Conservation (phyloP, 2,888 invertebrate genomes). For the Drosophila anomelani region DNA sequence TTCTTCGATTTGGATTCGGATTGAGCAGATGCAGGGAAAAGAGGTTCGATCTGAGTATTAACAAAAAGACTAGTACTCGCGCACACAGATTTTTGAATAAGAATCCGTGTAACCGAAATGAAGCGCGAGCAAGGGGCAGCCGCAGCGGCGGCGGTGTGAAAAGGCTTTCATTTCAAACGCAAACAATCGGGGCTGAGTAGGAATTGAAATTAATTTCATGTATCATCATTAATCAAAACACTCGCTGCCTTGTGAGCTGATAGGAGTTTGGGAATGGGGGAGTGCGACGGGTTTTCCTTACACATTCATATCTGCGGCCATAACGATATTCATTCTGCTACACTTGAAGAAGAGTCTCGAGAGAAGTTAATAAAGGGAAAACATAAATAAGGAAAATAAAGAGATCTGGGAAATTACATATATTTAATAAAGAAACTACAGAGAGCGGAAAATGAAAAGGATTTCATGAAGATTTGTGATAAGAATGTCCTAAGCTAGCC, state of each 20-base stretch:
- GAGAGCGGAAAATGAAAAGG: neutral
- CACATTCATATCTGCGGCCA: conserved; percentile 44
- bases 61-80: conserved; percentile 67
- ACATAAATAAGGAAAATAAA: neutral
- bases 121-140: conserved; percentile 22
- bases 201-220: conserved; percentile 84
- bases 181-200: conserved; percentile 77
- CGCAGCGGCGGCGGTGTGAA: conserved; percentile 65
- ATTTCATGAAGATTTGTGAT: neutral
- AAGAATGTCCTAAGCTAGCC: neutral
- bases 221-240: conserved; percentile 84
- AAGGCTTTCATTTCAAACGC: conserved; percentile 79
- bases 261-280: conserved; percentile 35
- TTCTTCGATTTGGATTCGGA: conserved; percentile 46
- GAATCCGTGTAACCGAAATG: conserved; percentile 28
- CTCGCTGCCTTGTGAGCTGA: conserved; percentile 62
- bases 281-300: conserved; percentile 53
- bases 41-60: conserved; percentile 56
- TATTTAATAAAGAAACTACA: neutral
- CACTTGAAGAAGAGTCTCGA: conserved; percentile 1
- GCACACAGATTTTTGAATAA: conserved; percentile 41
- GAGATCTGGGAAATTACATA: no score
- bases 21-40: conserved; percentile 66
- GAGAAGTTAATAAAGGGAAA: neutral
- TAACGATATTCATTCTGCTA: conserved; percentile 78